These are phyloP conservation scores for Dinothrombium tinctorium DNA, from an alignment of 1,140 invertebrate species.

Conservation along the genomic window DNA sequence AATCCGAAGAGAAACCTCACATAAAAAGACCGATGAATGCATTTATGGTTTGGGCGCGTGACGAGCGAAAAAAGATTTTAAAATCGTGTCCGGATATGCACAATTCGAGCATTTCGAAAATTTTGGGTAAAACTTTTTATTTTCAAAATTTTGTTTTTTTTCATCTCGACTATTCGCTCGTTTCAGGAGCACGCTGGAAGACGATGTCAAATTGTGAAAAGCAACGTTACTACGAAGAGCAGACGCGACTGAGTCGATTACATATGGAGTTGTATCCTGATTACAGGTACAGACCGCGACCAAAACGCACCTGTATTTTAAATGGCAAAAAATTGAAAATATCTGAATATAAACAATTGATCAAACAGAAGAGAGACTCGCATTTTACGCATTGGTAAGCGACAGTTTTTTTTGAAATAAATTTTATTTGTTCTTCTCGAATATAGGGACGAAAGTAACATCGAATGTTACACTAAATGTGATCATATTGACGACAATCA, in stretches of 20 bases:
- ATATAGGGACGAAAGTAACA: no score
- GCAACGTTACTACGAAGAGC: constrained; percentile 35
- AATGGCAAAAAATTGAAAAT: constrained; percentile 32
- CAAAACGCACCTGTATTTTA: constrained; percentile 33
- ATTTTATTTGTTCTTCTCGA: no score
- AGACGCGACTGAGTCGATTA: constrained; percentile 30
- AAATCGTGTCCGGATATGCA: constrained; percentile 99
- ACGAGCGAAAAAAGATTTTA: constrained; percentile 86
- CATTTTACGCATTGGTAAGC: no score
- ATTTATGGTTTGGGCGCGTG: constrained; percentile 97
- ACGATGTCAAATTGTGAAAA: constrained; percentile 33
- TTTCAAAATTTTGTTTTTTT: not conserved
- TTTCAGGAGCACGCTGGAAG: constrained; percentile 29
- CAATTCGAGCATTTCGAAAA: constrained; percentile 99
- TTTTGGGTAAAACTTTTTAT: constrained; percentile 41
- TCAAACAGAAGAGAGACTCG: constrained; percentile 14
- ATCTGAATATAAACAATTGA: constrained; percentile 19
- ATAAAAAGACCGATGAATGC: constrained; percentile 99
- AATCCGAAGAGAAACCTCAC: constrained; percentile 62
- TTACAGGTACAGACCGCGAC: constrained; percentile 27
- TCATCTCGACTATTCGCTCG: constrained; percentile 5
- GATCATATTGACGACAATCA: no score
- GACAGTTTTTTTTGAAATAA: no score
- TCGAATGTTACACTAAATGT: no score
- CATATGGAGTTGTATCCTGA: constrained; percentile 37